Conservation (phyloP, 1,140 invertebrate species). For the Monochamus saltuarius region DNA sequence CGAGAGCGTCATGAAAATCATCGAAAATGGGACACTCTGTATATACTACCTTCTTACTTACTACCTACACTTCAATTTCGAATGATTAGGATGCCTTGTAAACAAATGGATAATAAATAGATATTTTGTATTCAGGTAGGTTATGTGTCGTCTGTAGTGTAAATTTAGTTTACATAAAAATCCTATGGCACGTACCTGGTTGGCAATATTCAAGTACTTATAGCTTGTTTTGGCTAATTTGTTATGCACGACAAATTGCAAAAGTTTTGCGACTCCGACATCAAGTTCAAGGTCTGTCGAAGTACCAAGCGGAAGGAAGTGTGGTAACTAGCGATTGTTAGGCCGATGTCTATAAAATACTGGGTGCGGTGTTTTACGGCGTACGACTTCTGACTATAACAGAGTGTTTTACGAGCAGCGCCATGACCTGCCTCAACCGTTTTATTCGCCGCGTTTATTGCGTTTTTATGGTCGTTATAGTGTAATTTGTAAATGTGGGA, state of each 20-base stretch:
- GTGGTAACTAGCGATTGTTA: slow-evolving; percentile 40
- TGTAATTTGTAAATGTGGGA: slow-evolving; percentile 48
- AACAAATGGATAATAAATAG: too few species aligned
- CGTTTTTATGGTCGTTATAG: slow-evolving; percentile 48
- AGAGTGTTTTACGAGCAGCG: slow-evolving; percentile 43
- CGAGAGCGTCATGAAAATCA: too few species aligned
- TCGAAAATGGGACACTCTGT: too few species aligned
- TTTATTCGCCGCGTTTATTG: slow-evolving; percentile 48
- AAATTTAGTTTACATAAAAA: too few species aligned
- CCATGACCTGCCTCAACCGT: slow-evolving; percentile 45
- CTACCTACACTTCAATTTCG: too few species aligned
- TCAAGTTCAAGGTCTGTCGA: slow-evolving; percentile 34
- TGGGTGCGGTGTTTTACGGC: slow-evolving; percentile 41
- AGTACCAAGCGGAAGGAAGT: slow-evolving; percentile 29
- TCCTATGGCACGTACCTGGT: too few species aligned
- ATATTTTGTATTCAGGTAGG: too few species aligned
- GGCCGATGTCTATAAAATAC: slow-evolving; percentile 42
- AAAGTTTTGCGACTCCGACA: slow-evolving; percentile 1
- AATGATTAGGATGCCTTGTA: too few species aligned
- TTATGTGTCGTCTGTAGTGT: too few species aligned
- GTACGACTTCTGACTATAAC: slow-evolving; percentile 45
- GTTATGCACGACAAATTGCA: not conserved
- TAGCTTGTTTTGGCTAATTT: too few species aligned
- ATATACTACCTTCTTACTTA: too few species aligned
- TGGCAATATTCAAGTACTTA: too few species aligned